phyloP scores from a whole-genome alignment of 2,113 vertebrate species.

The Ascaphus truei region DNA sequence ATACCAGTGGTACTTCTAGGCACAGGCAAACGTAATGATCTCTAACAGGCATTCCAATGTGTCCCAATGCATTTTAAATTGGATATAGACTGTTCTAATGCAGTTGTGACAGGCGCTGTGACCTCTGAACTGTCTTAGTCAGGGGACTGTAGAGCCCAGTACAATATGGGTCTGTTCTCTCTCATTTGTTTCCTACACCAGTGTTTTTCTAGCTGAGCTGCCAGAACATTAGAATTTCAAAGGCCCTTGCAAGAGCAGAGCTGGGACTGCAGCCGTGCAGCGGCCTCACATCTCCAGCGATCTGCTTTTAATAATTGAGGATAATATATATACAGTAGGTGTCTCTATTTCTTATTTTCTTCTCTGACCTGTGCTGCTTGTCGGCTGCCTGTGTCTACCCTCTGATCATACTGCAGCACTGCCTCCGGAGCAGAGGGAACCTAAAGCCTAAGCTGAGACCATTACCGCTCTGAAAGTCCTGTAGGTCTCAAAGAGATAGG shows the following conservation, averaged over 20 bases:
- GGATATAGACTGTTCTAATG: not conserved
- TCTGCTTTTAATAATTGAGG: slow-evolving; percentile 74
- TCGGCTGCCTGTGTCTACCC: slow-evolving; percentile 67
- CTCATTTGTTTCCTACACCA: slow-evolving; percentile 28
- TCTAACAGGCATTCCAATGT: too few relatives aligned
- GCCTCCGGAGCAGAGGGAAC: slow-evolving; percentile 38
- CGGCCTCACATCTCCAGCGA: slow-evolving; percentile 65
- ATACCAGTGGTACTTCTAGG: not conserved
- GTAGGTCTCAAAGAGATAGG: slow-evolving; percentile 61
- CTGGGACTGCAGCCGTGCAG: slow-evolving; percentile 54
- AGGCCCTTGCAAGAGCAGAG: slow-evolving; percentile 51
- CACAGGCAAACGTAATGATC: too few relatives aligned
- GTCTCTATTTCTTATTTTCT: slow-evolving; percentile 64
- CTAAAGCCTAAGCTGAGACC: slow-evolving; percentile 67
- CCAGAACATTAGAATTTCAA: slow-evolving; percentile 50
- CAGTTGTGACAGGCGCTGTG: slow-evolving; percentile 6
- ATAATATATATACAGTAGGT: slow-evolving; percentile 80
- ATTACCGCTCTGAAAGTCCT: slow-evolving; percentile 73
- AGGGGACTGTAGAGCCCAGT: not conserved
- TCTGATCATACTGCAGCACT: slow-evolving; percentile 74
- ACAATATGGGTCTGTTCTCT: not conserved
- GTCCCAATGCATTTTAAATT: not conserved
- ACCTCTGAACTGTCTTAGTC: slow-evolving; percentile 8
- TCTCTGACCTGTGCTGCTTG: slow-evolving; percentile 60
- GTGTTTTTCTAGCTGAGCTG: slow-evolving; percentile 55